Conservation (phyloP, 1,140 invertebrate genomes). For the Nomia melanderi region DNA sequence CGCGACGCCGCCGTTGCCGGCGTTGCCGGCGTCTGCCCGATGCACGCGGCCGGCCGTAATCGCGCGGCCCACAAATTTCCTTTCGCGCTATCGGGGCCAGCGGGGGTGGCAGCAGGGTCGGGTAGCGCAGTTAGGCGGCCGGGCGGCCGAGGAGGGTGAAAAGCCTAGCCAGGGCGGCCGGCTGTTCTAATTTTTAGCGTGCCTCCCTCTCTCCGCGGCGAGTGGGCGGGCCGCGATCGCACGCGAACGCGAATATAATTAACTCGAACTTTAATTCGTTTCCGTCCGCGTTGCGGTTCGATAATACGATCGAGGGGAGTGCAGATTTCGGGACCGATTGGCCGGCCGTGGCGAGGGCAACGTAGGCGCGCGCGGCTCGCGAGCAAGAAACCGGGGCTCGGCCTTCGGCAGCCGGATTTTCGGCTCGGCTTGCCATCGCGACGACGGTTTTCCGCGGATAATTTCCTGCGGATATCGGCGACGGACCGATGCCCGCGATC, state of each 20-base stretch:
- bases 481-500: constrained; percentile 18
- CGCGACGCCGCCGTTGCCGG: background rate
- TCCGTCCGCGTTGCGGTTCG: background rate
- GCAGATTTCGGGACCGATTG: constrained; percentile 15
- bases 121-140: no score
- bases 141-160: no score
- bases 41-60: background rate
- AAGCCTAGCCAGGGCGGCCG: no score
- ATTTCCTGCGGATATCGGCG: background rate
- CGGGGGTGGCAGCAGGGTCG: no score
- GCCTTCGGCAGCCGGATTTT: no score
- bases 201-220: background rate
- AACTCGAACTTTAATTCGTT: constrained; percentile 41
- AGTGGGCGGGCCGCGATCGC: background rate
- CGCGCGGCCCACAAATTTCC: background rate
- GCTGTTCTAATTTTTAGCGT: constrained; percentile 28
- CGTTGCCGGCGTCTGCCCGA: background rate
- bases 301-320: constrained; percentile 20
- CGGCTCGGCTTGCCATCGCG: no score
- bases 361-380: background rate
- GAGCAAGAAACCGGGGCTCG: no score
- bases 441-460: no score
- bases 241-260: constrained; percentile 39
- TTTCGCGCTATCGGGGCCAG: no score
- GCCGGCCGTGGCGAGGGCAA: no score